A percentile compares a stretch with the other conserved stretches of the same genome.
These are phyloP conservation scores for Rugalucina vietnamica DNA, from an alignment of 2,888 invertebrate genomes.

Conservation along the genomic window DNA sequence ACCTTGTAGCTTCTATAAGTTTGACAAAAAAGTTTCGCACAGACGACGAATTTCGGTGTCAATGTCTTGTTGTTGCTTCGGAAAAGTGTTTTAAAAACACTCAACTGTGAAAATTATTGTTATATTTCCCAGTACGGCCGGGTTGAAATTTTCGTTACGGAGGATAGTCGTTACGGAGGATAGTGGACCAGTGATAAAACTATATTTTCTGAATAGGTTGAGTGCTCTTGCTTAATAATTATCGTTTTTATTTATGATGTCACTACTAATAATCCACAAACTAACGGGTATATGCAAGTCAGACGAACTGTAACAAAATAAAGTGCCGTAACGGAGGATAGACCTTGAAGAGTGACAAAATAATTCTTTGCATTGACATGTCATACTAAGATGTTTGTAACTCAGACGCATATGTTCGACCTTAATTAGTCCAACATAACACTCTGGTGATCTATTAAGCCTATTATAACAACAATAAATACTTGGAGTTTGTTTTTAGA, in stretches of 20 bases:
- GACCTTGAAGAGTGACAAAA: neutral
- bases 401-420: neutral
- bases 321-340: neutral
- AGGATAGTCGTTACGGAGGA: neutral
- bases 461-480: neutral
- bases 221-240: neutral
- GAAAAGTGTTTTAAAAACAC: neutral
- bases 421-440: neutral
- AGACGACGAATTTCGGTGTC: neutral
- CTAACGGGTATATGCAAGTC: neutral
- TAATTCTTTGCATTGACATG: neutral
- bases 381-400: neutral
- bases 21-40: neutral
- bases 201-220: neutral
- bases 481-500: neutral
- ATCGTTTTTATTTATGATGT: neutral
- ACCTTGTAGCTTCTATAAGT: neutral
- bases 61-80: neutral
- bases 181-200: neutral
- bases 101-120: neutral
- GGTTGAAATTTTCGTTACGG: neutral
- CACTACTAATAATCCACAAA: neutral
- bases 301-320: neutral
- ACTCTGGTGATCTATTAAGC: neutral
- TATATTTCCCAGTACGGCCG: neutral